phyloP scores from a whole-genome alignment of 1,140 invertebrate genomes.

The Plectus sambesii region DNA sequence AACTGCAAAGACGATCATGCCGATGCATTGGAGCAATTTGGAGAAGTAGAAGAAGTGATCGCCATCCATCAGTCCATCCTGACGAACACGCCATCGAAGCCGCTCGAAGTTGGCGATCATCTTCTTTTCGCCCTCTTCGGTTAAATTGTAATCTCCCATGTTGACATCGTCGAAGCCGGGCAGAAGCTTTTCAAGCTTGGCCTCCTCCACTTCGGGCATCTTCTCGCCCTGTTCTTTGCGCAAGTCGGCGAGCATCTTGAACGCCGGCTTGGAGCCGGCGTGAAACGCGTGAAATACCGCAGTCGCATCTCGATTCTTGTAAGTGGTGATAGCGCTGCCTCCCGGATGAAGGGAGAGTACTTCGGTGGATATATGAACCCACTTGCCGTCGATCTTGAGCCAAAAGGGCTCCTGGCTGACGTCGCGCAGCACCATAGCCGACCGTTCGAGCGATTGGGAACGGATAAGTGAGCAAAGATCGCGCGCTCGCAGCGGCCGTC shows the following conservation, averaged over 20 bases:
- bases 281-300: conserved; percentile 45
- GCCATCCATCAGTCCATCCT: conserved; percentile 32
- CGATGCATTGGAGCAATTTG: conserved; percentile 33
- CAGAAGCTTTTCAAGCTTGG: conserved; percentile 17
- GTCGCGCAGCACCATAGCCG: conserved; percentile 34
- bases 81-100: conserved; percentile 30
- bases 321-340: conserved; percentile 39
- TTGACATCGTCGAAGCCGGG: conserved; percentile 37
- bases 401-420: conserved; percentile 29
- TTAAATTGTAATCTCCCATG: conserved; percentile 35
- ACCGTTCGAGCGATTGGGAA: no score
- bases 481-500: no score
- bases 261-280: conserved; percentile 36
- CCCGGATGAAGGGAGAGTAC: conserved; percentile 36
- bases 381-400: conserved; percentile 40
- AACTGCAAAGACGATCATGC: conserved; percentile 33
- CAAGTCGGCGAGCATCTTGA: conserved; percentile 33
- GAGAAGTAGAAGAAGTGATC: conserved; percentile 29
- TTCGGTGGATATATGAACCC: conserved; percentile 35
- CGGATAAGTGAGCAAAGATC: no score
- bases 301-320: conserved; percentile 39
- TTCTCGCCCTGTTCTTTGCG: conserved; percentile 22
- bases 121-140: conserved; percentile 26
- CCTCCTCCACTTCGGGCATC: conserved; percentile 14
- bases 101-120: conserved; percentile 35